Evolutionary conservation across 2,888 invertebrate species (phyloP), one percentile per base, ranked within the genome.

Genomic region (Hipparchia semele): DNA sequence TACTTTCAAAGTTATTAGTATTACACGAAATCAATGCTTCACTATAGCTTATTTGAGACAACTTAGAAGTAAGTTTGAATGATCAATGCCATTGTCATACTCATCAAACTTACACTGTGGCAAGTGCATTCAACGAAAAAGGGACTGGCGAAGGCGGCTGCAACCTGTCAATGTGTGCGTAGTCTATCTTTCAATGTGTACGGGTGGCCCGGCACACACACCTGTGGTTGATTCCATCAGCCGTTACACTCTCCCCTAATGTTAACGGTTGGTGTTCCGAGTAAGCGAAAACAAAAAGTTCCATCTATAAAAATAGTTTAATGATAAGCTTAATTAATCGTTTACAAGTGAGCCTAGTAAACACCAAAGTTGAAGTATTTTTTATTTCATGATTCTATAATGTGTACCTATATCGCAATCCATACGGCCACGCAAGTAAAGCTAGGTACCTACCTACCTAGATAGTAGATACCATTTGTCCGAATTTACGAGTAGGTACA

Each of bases 141-240:
- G 80, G 81, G 81, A 79, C 80, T 76, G 77, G 75, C 70, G 77
- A 73, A 69, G 76, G 78, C 76, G 78, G 79, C 79, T 80, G 82
- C 82, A 82, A 80, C 81, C 75, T 79, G 79, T 78, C 73, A 7
- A 73, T 79, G 85, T 83, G 80, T 82, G 84, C 74, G 81, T 81
- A 71, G 67, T 75, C 73, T 70, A 76, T 79, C 76, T 75, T 76
- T n/a, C 12, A 6, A 6, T 6, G 78, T 79, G 66, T 78, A 78
- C 74, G 75, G 45, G 62, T 23, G 60, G 64, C 75, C 74, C 73
- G 53, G 72, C 74, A 78, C 79, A 80, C 79, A 81, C 82, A 81
- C 82, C 80, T 80, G 80, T 80, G 74, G 73, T 78, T 68, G 66
- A 74, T 77, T 78, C 78, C 79, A 79, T 80, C 80, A 79, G 80